A percentile compares a stretch with the other conserved stretches of the same genome.
These are phyloP conservation scores for Riptortus pedestris DNA, from an alignment of 1,140 invertebrate genomes.

Conservation along the genomic window DNA sequence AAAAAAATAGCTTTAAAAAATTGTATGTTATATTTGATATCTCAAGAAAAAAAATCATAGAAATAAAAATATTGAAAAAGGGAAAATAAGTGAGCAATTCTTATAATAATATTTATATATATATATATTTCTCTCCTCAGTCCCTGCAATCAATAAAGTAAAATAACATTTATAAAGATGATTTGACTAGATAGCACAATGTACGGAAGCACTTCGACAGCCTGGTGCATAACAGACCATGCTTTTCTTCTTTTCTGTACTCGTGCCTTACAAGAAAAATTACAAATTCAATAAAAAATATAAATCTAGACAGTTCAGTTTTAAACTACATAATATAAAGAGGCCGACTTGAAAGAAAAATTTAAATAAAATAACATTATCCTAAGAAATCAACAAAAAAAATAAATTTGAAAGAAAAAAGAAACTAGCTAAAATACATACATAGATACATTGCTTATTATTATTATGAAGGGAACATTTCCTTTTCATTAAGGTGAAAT, in stretches of 20 bases:
- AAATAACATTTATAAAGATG: neutral
- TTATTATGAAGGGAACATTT: neutral
- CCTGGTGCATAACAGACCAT: neutral
- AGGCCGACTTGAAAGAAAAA: neutral
- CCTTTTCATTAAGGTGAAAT: constrained; percentile 3
- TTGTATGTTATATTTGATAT: too few species aligned
- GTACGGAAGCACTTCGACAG: constrained; percentile 6
- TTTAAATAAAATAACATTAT: neutral
- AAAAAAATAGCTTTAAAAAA: too few species aligned
- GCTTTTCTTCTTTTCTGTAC: constrained; percentile 3
- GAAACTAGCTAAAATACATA: neutral
- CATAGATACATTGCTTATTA: neutral
- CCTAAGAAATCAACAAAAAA: neutral
- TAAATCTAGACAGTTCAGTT: neutral
- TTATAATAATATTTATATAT: too few species aligned
- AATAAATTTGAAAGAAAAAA: neutral
- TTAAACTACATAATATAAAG: neutral
- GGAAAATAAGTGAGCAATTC: too few species aligned
- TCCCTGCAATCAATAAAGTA: constrained; percentile 8
- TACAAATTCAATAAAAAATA: constrained; percentile 10
- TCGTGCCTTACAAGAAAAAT: constrained; percentile 11
- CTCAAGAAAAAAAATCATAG: too few species aligned
- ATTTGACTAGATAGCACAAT: constrained; percentile 17
- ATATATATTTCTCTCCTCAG: constrained; percentile 6
- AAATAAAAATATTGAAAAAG: too few species aligned